These are phyloP conservation scores for Lochmaea capreae DNA, from an alignment of 2,888 invertebrate genomes.

Conservation along the genomic window DNA sequence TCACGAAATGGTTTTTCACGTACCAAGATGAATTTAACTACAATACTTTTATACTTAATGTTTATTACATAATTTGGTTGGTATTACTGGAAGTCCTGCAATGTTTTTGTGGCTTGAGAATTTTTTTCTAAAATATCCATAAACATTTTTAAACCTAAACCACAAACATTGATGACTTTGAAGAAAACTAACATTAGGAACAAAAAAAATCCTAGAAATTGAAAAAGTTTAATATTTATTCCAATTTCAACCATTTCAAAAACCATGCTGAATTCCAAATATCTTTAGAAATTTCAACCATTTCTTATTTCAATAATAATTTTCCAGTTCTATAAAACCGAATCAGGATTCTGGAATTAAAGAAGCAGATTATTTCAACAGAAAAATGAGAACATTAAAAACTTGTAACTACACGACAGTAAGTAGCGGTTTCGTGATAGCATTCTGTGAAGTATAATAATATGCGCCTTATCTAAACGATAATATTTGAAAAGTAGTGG, in stretches of 20 bases:
- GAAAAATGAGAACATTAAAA: conserved; percentile 8
- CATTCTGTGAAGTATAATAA: conserved; percentile 22
- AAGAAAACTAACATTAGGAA: no score
- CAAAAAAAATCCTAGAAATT: no score
- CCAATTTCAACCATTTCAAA: not conserved
- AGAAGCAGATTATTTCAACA: not conserved
- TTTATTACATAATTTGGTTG: no score
- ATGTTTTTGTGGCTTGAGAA: no score
- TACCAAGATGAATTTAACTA: no score
- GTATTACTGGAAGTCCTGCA: no score
- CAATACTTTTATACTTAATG: no score
- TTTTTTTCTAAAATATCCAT: no score
- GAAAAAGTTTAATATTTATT: not conserved
- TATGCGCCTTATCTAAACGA: conserved; percentile 28
- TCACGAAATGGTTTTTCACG: no score
- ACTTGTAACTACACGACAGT: conserved; percentile 9
- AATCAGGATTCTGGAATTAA: not conserved
- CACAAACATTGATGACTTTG: no score
- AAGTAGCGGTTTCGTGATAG: conserved; percentile 13
- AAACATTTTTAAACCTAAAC: no score
- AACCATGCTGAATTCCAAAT: not conserved
- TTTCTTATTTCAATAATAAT: not conserved
- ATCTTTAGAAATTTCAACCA: not conserved
- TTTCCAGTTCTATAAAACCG: not conserved
- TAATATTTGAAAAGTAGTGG: conserved; percentile 33